Conservation (phyloP, 2,888 invertebrate species). For the Synergus laeviventris region DNA sequence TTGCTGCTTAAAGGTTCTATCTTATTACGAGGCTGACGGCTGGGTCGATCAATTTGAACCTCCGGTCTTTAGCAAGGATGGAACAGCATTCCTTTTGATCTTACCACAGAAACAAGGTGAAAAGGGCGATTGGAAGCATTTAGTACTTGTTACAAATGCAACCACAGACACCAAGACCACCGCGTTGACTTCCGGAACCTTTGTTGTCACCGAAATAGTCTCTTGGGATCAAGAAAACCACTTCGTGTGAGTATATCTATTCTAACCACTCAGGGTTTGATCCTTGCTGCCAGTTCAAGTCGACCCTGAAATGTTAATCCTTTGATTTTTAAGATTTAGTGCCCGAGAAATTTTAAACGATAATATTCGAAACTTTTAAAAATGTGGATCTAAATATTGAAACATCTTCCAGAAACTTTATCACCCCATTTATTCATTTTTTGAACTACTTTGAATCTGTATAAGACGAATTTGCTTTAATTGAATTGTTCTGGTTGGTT, state of each 20-base stretch:
- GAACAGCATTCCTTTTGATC: constrained; percentile 84
- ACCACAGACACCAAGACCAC: constrained; percentile 72
- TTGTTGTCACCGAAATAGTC: constrained; percentile 85
- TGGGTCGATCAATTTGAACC: constrained; percentile 89
- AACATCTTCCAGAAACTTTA: constrained; percentile 1
- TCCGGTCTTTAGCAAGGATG: constrained; percentile 83
- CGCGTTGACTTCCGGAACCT: constrained; percentile 81
- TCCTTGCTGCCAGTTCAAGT: background rate
- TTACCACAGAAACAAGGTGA: constrained; percentile 82
- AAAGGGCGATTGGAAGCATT: constrained; percentile 81
- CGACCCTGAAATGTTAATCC: background rate
- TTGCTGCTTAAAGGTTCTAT: constrained; percentile 61
- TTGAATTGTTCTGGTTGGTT: background rate
- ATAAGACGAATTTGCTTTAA: background rate
- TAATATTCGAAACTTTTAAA: background rate
- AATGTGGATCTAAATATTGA: background rate
- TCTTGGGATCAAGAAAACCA: constrained; percentile 83
- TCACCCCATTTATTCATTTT: constrained; percentile 28
- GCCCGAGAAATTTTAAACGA: too few relatives aligned
- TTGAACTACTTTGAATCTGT: background rate
- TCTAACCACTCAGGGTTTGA: constrained; percentile 14
- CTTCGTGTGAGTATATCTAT: constrained; percentile 80
- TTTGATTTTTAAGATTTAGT: background rate
- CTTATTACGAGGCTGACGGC: constrained; percentile 78
- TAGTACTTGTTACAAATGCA: constrained; percentile 78